Base-by-base conservation (phyloP, 2,797 vertebrate species). In the Cirrhinus mrigala region DNA sequence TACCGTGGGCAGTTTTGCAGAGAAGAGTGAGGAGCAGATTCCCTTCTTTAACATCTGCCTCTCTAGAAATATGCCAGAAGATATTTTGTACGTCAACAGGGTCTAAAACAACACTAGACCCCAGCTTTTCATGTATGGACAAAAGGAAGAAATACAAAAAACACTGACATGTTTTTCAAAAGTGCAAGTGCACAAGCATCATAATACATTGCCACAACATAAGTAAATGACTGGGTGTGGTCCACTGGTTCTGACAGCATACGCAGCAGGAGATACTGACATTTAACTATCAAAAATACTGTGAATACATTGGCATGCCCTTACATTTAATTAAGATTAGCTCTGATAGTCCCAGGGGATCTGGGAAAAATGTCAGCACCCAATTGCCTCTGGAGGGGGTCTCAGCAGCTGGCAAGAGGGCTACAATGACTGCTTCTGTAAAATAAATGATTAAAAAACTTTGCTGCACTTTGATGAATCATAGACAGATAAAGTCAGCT, bases 331-430 rank as follows among this genome's bases (percentile, higher is more conserved):
- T 89, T 87, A 88, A 73, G 81, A 84, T 89, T 40, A 87, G 83
- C 75, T 29, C 70, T 64, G 81, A 82, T 54, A 60, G 62, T 82
- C 46, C 76, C 79, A 68, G 24, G 74, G 86, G 78, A 80, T 81
- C 66, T 81, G 85, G 83, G 79, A 79, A 69, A 90, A 91, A 89
- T 89, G 89, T 87, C 90, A 90, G 62, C 87, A 75, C 87, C 86
- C 79, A 40, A 68, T 29, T 70, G 60, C 22, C 84, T 9, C 86
- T 16, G 54, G 54, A 79, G 83, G 87, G 52, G 86, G 85, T 70
- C 83, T 64, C 68, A 76, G 37, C 85, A 82, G 46, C 62, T 60
- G 58, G 64, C 77, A 29, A 46, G 80, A 33, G 46, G 22, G 16
- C 83, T 56, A n/a, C 24, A 62, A 79, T 60, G 78, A 52, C 29